phyloP scores from a whole-genome alignment of 1,140 invertebrate species.

The Aleiodes sp. region DNA sequence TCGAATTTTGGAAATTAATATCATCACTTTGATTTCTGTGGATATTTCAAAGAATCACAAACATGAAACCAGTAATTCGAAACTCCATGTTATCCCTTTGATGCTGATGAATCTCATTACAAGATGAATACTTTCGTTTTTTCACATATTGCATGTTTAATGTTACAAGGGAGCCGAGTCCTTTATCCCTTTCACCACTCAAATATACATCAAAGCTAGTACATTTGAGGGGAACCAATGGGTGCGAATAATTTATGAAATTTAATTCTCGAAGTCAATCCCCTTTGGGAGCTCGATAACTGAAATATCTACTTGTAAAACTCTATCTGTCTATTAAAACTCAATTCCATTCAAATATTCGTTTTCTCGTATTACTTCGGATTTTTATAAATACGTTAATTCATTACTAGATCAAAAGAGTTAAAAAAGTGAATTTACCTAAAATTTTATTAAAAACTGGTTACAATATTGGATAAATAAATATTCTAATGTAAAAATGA shows the following conservation, averaged over 20 bases:
- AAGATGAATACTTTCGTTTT: slow-evolving; percentile 5
- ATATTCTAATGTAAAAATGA: too few relatives aligned
- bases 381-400: too few relatives aligned
- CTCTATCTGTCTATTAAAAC: background rate
- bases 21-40: background rate
- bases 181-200: background rate
- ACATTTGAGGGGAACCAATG: background rate
- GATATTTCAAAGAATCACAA: background rate
- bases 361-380: too few relatives aligned
- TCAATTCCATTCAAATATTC: background rate
- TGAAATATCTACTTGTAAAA: background rate
- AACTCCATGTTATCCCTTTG: background rate
- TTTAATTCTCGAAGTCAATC: background rate
- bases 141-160: background rate
- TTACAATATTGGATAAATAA: too few relatives aligned
- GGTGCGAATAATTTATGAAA: background rate
- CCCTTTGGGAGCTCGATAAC: background rate
- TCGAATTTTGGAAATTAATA: too few relatives aligned
- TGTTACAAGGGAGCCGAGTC: background rate
- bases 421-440: too few relatives aligned
- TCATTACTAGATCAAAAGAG: too few relatives aligned
- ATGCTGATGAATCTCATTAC: background rate
- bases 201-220: background rate
- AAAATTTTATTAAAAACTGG: too few relatives aligned
- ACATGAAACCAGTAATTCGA: slow-evolving; percentile 5